phyloP scores from a whole-genome alignment of 2,113 vertebrate species.

The Ceuthmochares aereus region DNA sequence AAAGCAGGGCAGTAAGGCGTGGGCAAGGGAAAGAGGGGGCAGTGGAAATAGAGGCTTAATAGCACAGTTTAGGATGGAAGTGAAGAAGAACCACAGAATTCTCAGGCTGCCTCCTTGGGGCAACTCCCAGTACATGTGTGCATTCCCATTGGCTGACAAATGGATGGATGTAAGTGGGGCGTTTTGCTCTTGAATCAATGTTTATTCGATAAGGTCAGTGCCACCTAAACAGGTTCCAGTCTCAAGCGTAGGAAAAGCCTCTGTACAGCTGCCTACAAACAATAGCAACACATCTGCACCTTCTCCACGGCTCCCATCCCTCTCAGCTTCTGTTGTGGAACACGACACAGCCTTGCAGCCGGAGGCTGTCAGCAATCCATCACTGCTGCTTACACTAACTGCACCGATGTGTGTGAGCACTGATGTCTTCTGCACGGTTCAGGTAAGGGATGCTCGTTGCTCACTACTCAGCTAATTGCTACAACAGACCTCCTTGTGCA shows the following conservation, averaged over 20 bases:
- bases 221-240: background rate
- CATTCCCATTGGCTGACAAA: conserved; percentile 8
- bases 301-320: background rate
- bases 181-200: background rate
- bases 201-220: background rate
- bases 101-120: background rate
- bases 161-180: background rate
- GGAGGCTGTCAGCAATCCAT: background rate
- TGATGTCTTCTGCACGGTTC: background rate
- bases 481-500: background rate
- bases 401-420: fast-evolving
- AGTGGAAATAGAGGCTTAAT: background rate
- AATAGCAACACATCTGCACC: background rate
- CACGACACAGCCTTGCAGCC: background rate
- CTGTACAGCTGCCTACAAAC: background rate
- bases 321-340: background rate
- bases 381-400: background rate
- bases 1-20: background rate
- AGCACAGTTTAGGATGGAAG: background rate
- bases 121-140: background rate
- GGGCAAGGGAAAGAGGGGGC: background rate
- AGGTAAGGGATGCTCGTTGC: background rate
- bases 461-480: background rate
- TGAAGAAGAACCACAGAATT: background rate
- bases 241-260: background rate